Percentiles rank a stretch among this genome's conserved stretches.
These are phyloP conservation scores for Atethmia centrago DNA, from an alignment of 2,888 invertebrate genomes.

Conservation along the genomic window DNA sequence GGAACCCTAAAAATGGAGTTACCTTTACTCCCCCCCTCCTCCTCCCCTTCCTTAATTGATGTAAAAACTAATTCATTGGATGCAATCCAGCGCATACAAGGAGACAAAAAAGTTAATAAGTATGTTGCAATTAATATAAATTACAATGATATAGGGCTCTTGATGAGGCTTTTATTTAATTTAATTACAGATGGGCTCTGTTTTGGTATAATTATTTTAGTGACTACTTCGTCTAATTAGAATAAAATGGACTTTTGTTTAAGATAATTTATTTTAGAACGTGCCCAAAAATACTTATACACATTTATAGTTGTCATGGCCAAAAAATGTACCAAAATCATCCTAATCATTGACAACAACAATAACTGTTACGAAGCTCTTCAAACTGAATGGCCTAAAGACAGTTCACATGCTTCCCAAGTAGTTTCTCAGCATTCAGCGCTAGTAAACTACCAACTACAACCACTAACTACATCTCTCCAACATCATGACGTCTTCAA, in stretches of 20 bases:
- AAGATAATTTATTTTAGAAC: not conserved
- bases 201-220: not conserved
- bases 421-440: constrained; percentile 27
- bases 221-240: not conserved
- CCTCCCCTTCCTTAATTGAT: constrained; percentile 24
- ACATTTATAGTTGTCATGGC: not conserved
- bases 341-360: not conserved
- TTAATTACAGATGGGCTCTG: not conserved
- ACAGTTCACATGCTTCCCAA: constrained; percentile 18
- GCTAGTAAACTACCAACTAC: constrained; percentile 11
- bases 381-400: constrained; percentile 1
- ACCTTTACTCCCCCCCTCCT: constrained; percentile 3
- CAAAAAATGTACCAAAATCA: no score
- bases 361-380: not conserved
- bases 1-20: constrained; percentile 27
- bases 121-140: constrained; percentile 26
- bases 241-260: not conserved
- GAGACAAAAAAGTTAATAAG: constrained; percentile 32
- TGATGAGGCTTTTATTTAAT: constrained; percentile 9
- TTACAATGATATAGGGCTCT: constrained; percentile 9
- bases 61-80: constrained; percentile 25
- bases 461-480: constrained; percentile 34
- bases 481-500: constrained; percentile 39
- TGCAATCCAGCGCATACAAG: constrained; percentile 1
- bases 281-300: not conserved